A percentile compares a stretch with the other conserved stretches of the same genome.
Conservation (phyloP, 2,888 invertebrate species). For the Zelleria hepariella region DNA sequence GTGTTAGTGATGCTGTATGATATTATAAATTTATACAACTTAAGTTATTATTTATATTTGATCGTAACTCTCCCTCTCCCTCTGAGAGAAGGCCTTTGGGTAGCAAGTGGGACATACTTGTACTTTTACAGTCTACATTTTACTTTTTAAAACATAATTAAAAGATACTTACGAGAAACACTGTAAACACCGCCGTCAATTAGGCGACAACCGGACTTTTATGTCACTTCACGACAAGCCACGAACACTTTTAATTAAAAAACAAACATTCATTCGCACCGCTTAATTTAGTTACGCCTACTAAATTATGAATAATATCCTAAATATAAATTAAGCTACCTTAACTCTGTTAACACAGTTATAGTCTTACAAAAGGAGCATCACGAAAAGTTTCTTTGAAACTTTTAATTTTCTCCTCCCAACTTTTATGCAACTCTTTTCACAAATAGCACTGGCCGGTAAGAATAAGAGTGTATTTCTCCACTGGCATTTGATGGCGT, state of each 20-base stretch:
- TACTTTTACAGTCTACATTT: no score
- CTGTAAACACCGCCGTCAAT: not conserved
- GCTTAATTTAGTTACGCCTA: not conserved
- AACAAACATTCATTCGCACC: not conserved
- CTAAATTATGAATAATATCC: no score
- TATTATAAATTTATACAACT: no score
- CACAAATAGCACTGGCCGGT: not conserved
- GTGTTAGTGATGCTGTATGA: no score
- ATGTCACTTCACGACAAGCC: not conserved
- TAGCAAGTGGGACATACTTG: no score
- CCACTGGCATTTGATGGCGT: no score
- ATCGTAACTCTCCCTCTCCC: no score
- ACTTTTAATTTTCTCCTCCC: not conserved
- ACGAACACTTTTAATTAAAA: not conserved
- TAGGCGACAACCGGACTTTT: not conserved
- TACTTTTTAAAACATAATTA: no score
- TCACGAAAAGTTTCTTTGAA: not conserved
- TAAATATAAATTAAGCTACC: no score
- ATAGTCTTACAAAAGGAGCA: not conserved
- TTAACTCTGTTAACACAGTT: no score
- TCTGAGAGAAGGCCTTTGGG: no score
- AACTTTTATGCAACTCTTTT: not conserved
- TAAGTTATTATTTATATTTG: no score
- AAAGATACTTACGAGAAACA: not conserved
- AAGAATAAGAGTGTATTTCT: not conserved